Conservation (phyloP, 2,888 invertebrate genomes). For the Hesperia comma region DNA sequence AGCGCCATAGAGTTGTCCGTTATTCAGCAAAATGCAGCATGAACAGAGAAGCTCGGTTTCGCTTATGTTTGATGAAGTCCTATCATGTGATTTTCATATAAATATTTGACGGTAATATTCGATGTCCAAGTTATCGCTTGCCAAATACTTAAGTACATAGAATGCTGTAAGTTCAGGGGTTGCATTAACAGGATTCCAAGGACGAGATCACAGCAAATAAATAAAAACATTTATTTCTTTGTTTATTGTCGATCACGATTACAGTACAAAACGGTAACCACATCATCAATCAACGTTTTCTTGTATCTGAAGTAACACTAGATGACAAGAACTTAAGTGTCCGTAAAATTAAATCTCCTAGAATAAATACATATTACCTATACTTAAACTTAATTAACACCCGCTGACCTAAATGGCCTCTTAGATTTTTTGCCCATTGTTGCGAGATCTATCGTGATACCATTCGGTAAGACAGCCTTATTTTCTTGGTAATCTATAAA, state of each 20-base stretch:
- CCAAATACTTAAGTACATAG: too few relatives aligned
- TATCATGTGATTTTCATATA: too few relatives aligned
- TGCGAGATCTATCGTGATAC: conserved; percentile 88
- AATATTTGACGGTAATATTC: too few relatives aligned
- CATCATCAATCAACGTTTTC: conserved; percentile 45
- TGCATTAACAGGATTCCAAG: too few relatives aligned
- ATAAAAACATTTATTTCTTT: conserved; percentile 32
- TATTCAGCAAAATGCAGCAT: too few relatives aligned
- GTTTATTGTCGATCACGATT: conserved; percentile 53
- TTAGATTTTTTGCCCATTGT: conserved; percentile 89
- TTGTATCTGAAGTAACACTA: conserved; percentile 54
- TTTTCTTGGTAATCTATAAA: conserved; percentile 90
- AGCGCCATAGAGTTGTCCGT: too few relatives aligned
- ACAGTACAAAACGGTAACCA: conserved; percentile 41
- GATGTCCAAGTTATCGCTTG: too few relatives aligned
- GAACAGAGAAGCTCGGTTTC: too few relatives aligned
- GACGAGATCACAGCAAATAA: neutral
- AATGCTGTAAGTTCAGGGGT: too few relatives aligned
- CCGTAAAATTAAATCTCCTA: conserved; percentile 72
- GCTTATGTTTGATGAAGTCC: too few relatives aligned
- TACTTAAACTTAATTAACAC: conserved; percentile 71
- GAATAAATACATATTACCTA: conserved; percentile 76
- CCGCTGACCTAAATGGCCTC: conserved; percentile 84
- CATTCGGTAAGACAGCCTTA: conserved; percentile 88
- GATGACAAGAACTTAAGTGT: conserved; percentile 66